Evolutionary conservation across 1,140 invertebrate species (phyloP).

Genomic region (Cardiocondyla obscurior): DNA sequence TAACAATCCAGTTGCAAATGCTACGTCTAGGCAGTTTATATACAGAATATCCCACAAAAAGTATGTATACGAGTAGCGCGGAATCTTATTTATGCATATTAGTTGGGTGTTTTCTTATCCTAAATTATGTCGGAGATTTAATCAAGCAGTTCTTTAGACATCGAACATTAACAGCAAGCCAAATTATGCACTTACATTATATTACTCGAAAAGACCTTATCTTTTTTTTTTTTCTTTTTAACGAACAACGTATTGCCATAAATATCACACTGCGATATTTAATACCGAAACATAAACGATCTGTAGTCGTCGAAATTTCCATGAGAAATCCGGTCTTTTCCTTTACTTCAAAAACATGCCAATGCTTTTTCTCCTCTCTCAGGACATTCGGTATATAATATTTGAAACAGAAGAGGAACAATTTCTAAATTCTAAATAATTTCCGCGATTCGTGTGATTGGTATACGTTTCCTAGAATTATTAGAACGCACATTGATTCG

Average conservation of each 20-base stretch:
- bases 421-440: slow-evolving; percentile 8
- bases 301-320: not conserved
- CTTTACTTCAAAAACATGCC: too few species aligned
- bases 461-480: slow-evolving; percentile 25
- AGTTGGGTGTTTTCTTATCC: not conserved
- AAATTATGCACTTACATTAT: slow-evolving; percentile 5
- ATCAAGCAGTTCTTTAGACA: not conserved
- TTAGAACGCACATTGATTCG: not conserved
- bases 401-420: slow-evolving; percentile 25
- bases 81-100: not conserved
- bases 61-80: not conserved
- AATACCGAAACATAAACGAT: not conserved
- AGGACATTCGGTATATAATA: slow-evolving; percentile 48
- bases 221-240: too few species aligned
- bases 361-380: not conserved
- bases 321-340: not conserved
- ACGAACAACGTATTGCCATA: too few species aligned
- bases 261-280: not conserved
- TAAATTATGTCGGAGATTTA: not conserved
- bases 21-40: slow-evolving; percentile 31
- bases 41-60: slow-evolving; percentile 49
- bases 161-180: not conserved
- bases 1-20: slow-evolving; percentile 17
- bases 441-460: slow-evolving; percentile 1
- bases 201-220: slow-evolving; percentile 5